Evolutionary conservation across 1,140 invertebrate genomes (phyloP), one percentile per base, ranked within the genome.

Genomic region (Neotoxoptera formosana): DNA sequence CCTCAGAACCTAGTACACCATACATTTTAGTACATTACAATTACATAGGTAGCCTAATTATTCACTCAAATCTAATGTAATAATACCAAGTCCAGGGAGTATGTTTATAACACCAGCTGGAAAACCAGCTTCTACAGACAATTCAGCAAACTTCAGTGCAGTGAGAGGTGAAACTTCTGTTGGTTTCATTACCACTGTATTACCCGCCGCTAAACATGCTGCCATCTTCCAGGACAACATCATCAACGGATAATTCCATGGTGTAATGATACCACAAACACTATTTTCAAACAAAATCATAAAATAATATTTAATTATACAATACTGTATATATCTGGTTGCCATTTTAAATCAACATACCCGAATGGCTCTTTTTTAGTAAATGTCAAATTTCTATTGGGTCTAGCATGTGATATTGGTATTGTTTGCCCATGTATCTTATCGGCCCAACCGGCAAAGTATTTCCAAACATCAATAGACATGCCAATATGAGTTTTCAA

Each of bases 141-240:
- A 95, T 95, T 99, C 98, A 3, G 98, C 98, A 95, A 99, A 98
- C 95, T 99, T 99, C 1, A 99, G 95, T 0, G 98, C 98, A 1
- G 98, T 99, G 25, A 99, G 95, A 0, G 98, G 98, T 87, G 97
- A 98, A 30, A 98, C 97, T 96, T 96, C 96, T 41, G 96, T 96
- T 89, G 96, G 96, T 95, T 97, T 97, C 56, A 97, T 95, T 9
- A 97, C 96, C 8, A 97, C 96, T 45, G 96, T 97, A 94, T 99
- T 99, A 23, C 99, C 99, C 36, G 98, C 98, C 0, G 98, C 98
- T 36, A 99, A 96, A 94, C 99, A 99, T 0, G 99, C 99, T 1
- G 98, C 99, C 96, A 99, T 97, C 95, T 99, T 99, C 99, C 99
- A 99, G 0, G 98, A 98, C n/a, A 99, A 96, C 99, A 99, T 99